phyloP scores from a whole-genome alignment of 2,113 vertebrate genomes.

The Pagrus major region DNA sequence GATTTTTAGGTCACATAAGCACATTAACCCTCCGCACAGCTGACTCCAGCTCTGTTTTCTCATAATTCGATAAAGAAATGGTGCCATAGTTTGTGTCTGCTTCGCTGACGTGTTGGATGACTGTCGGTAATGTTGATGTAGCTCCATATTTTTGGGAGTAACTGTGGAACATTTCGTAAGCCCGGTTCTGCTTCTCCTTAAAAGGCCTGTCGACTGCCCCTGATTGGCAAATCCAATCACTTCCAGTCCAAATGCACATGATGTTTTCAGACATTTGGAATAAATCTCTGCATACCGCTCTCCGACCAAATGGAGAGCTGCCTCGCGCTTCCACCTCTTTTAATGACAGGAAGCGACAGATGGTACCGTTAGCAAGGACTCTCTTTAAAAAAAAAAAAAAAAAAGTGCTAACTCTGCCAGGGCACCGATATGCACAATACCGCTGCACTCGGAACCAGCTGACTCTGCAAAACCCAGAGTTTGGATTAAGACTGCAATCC shows the following conservation, averaged over 20 bases:
- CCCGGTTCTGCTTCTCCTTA: conserved; percentile 19
- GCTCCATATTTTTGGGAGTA: conserved; percentile 3
- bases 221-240: conserved; percentile 40
- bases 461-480: conserved; percentile 68
- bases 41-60: not conserved
- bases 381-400: conserved; percentile 3
- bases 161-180: conserved; percentile 29
- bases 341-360: conserved; percentile 43
- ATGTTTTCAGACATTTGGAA: conserved; percentile 27
- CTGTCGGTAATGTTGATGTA: not conserved
- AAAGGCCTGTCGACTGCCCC: conserved; percentile 8
- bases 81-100: not conserved
- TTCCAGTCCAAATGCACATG: conserved; percentile 30
- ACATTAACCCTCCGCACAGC: not conserved
- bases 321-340: not conserved
- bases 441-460: conserved; percentile 53
- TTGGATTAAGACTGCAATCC: conserved; percentile 63
- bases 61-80: not conserved
- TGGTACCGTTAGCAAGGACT: conserved; percentile 4
- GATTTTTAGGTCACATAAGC: conserved; percentile 8
- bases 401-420: conserved; percentile 28
- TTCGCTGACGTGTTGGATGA: not conserved
- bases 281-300: conserved; percentile 1
- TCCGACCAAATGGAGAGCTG: not conserved
- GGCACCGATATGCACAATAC: conserved; percentile 32